phyloP scores from a whole-genome alignment of 2,113 vertebrate genomes.

The Leuciscus idus region DNA sequence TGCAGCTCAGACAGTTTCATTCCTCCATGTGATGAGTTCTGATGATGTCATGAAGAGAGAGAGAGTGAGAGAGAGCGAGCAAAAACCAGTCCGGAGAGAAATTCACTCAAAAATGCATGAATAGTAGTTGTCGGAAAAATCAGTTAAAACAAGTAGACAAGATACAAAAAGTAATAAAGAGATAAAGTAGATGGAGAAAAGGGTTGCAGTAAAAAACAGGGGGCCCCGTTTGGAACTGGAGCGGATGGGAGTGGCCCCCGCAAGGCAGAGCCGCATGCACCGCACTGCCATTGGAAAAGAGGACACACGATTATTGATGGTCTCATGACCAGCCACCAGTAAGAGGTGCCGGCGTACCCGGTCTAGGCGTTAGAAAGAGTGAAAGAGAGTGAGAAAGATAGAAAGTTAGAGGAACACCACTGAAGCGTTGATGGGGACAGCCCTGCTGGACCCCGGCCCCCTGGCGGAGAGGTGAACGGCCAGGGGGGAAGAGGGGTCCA shows the following conservation, averaged over 20 bases:
- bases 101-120: constrained; percentile 54
- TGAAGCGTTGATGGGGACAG: constrained; percentile 48
- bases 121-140: constrained; percentile 5
- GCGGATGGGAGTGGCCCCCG: constrained; percentile 7
- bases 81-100: constrained; percentile 48
- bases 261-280: constrained; percentile 28
- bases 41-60: constrained; percentile 63
- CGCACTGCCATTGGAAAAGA: constrained; percentile 34
- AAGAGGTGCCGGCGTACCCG: constrained; percentile 6
- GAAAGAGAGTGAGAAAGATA: constrained; percentile 57
- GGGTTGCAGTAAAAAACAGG: constrained; percentile 12
- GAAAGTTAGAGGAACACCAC: constrained; percentile 41
- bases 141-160: constrained; percentile 17
- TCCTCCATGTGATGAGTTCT: constrained; percentile 59
- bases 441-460: constrained; percentile 44
- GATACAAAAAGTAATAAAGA: constrained; percentile 24
- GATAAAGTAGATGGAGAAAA: constrained; percentile 24
- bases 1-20: constrained; percentile 66
- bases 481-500: constrained; percentile 39
- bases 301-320: constrained; percentile 27
- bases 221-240: neutral
- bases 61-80: constrained; percentile 24
- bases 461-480: constrained; percentile 36
- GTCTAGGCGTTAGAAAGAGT: constrained; percentile 48
- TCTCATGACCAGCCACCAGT: constrained; percentile 42